phyloP scores from a whole-genome alignment of 2,888 invertebrate genomes.

The Ferrisia virgata region DNA sequence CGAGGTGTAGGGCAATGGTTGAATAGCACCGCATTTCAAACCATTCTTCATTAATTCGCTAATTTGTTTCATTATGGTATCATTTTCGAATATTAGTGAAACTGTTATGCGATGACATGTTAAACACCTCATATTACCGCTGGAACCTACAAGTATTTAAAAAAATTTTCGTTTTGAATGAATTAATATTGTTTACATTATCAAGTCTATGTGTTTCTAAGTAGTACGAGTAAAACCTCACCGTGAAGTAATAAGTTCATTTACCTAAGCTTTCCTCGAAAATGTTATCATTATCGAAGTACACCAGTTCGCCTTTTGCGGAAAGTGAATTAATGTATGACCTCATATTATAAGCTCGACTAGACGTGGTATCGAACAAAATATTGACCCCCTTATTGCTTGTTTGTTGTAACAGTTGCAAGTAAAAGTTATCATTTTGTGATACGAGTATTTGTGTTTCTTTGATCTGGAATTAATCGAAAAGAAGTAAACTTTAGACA shows the following conservation, averaged over 20 bases:
- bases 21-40: constrained; percentile 43
- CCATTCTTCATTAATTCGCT: constrained; percentile 40
- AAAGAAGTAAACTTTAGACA: constrained; percentile 47
- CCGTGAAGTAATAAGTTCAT: neutral
- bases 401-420: constrained; percentile 80
- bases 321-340: constrained; percentile 41
- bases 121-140: constrained; percentile 46
- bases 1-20: constrained; percentile 41
- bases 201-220: neutral
- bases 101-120: constrained; percentile 43
- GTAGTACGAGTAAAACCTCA: no score
- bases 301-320: constrained; percentile 43
- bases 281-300: constrained; percentile 42
- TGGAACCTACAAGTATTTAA: constrained; percentile 41
- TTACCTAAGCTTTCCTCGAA: constrained; percentile 42
- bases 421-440: constrained; percentile 81
- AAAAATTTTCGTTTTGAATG: no score
- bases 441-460: neutral
- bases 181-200: neutral
- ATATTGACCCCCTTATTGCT: constrained; percentile 89
- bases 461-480: constrained; percentile 58
- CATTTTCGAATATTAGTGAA: constrained; percentile 41
- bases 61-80: constrained; percentile 36
- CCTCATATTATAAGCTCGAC: constrained; percentile 52
- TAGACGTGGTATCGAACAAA: constrained; percentile 89